Evolutionary conservation across 2,797 vertebrate species (phyloP), one percentile per base, ranked within the genome.

Genomic region (Naso thynnoides): DNA sequence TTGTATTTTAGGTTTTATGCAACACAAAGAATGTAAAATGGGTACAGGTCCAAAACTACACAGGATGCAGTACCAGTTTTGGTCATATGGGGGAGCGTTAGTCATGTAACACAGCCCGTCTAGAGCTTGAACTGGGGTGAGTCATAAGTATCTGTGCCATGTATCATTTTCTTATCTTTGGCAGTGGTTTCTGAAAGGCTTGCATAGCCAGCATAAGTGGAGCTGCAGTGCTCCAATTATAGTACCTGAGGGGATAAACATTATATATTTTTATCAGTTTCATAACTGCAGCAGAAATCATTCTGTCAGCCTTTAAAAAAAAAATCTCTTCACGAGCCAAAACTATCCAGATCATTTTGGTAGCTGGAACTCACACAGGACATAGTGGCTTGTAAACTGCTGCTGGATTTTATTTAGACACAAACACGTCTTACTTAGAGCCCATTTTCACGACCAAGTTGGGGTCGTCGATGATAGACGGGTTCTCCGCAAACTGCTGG

Each of bases 121-220:
- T 47, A 27, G 26, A 39, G 26, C 6, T 23, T 44, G 26, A n/a
- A n/a, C n/a, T n/a, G n/a, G n/a, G n/a, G n/a, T n/a, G n/a, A 56
- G 47, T 66, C 63, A 64, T 73, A 23, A 48, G 5, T 66, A 23
- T 81, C n/a, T 59, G 33, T 39, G 53, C 38, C 41, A 50, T 36
- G 38, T 64, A 50, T 87, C 44, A 23, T 1, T 62, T 47, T 79
- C 81, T 95, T 96, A 99, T 98, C 96, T 98, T 99, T 93, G 98
- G 98, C 91, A 99, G 89, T n/a, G 97, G 96, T 84, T 99, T 99
- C 95, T 99, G 98, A 86, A 99, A 99, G 11, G 95, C 97, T 70
- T 99, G 97, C 96, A 99, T 95, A 0, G 98, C 96, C 92, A 99
- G 90, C 63, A 99, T 95, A 58, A 99, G 93, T 6, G 98, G 98